Percentiles rank a stretch among this genome's conserved stretches.
These are phyloP conservation scores for Sycobia sp. DNA, from an alignment of 1,140 invertebrate species.

Conservation along the genomic window DNA sequence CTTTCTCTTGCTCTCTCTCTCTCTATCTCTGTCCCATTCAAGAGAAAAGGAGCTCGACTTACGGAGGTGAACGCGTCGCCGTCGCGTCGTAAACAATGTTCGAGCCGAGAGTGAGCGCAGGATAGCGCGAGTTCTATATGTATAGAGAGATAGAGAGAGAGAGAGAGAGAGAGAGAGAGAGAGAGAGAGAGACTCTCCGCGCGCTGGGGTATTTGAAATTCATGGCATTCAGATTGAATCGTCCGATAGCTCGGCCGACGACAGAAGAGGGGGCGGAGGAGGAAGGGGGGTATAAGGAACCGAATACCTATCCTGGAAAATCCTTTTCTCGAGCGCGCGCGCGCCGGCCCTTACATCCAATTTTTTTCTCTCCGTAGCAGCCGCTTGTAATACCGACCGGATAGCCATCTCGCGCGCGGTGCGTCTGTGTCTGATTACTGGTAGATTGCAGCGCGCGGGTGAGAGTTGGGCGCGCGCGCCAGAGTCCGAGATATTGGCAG, in stretches of 20 bases:
- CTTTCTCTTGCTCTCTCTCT: too few species aligned
- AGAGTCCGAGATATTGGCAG: conserved; percentile 7
- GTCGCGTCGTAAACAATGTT: conserved; percentile 28
- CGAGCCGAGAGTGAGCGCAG: too few species aligned
- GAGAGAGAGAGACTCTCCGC: conserved; percentile 25
- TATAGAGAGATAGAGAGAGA: too few species aligned
- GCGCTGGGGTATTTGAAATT: conserved; percentile 30
- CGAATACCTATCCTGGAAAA: conserved; percentile 27
- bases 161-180: too few species aligned
- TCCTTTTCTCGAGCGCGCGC: too few species aligned
- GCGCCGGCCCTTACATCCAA: not conserved
- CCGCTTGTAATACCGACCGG: conserved; percentile 20
- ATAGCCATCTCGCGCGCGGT: conserved; percentile 17
- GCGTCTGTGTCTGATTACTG: conserved; percentile 10
- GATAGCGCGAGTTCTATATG: too few species aligned
- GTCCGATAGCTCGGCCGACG: conserved; percentile 8
- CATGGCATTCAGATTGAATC: conserved; percentile 32
- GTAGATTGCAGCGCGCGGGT: conserved; percentile 16
- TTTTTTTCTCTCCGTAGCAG: not conserved
- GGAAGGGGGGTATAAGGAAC: too few species aligned
- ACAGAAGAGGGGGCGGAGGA: too few species aligned
- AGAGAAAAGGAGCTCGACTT: too few species aligned
- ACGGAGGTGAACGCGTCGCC: too few species aligned
- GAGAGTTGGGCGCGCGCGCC: too few species aligned
- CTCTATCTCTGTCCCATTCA: too few species aligned